Base-by-base conservation (phyloP, 2,797 vertebrate genomes). In the Melanotaenia pygmaea region DNA sequence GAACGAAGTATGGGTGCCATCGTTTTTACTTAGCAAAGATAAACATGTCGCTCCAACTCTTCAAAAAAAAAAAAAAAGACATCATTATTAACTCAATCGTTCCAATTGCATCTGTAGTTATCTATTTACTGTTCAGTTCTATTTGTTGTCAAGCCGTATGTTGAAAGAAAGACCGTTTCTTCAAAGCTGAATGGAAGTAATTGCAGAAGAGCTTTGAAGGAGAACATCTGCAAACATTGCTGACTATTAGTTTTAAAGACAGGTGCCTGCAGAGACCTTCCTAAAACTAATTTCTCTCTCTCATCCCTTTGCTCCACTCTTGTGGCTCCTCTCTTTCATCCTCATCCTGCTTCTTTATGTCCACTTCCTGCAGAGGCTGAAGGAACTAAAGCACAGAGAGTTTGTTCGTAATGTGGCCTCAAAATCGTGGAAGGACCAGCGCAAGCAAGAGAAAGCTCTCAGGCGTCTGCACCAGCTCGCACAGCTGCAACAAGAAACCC, bases 371-470 rank as follows among this genome's bases (percentile, higher is more conserved):
- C 88, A 99, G 98, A 96, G 98, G 90, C 89, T 99, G 89, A 99
- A 99, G 90, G 98, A 99, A 90, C 94, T 99, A 88, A 98, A 99
- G 89, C 98, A 99, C 89, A 95, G 98, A 72, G 98, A 99, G 93
- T 99, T 98, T 92, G 97, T 97, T 89, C 95, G 98, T 72, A 99
- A 99, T 14, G 97, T 99, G 89, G 95, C 97, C 84, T 99, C 98
- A 30, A 99, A 98, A 92, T 98, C 97, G 43, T 98, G 98, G 97
- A 99, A 99, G 93, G 97, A 99, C 94, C 97, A 98, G 77, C 97
- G 96, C 90, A 99, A 99, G 88, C 97, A 99, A 91, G 98, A 99
- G 90, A 97, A 97, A 88, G 97, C 96, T 74, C 95, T 99, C 80
- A 96, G 96, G 80, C 94, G 97, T 26, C 95, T 99, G 53, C 97